Conservation (phyloP, 2,888 invertebrate genomes). For the Leptarthrus brevirostris region DNA sequence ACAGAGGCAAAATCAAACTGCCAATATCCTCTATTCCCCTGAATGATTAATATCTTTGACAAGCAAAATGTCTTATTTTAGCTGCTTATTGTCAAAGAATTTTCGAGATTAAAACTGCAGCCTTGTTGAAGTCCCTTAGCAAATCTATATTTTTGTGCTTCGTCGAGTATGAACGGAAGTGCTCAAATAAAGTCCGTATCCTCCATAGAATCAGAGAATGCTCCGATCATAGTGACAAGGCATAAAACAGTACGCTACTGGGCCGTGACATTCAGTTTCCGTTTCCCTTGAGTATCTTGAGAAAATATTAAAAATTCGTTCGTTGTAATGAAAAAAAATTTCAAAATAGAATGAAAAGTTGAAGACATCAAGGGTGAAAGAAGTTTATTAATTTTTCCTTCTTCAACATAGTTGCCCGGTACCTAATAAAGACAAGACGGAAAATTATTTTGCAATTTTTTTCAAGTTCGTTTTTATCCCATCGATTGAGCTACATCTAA, state of each 20-base stretch:
- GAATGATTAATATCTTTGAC: background rate
- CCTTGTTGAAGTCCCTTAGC: slow-evolving; percentile 13
- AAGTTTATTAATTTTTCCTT: slow-evolving; percentile 34
- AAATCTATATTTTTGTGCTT: slow-evolving; percentile 28
- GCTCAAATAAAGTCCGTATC: slow-evolving; percentile 13
- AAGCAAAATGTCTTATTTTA: background rate
- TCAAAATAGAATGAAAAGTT: background rate
- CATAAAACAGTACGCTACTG: background rate
- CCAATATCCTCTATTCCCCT: too few relatives aligned
- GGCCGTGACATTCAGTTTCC: background rate
- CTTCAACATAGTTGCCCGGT: background rate
- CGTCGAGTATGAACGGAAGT: slow-evolving; percentile 23
- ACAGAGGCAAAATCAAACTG: too few relatives aligned
- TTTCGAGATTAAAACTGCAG: slow-evolving; percentile 10
- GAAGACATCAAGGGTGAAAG: background rate
- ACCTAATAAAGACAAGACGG: slow-evolving; percentile 29
- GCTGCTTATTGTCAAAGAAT: background rate
- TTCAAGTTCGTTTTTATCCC: slow-evolving; percentile 11
- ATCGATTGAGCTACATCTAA: background rate
- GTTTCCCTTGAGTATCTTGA: background rate
- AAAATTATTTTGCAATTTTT: slow-evolving; percentile 33
- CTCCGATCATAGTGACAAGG: background rate
- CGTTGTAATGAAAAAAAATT: slow-evolving; percentile 17
- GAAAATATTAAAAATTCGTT: slow-evolving; percentile 5
- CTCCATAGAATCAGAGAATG: background rate